Conservation (phyloP, 1,140 invertebrate genomes). For the Magallana ariakensis region DNA sequence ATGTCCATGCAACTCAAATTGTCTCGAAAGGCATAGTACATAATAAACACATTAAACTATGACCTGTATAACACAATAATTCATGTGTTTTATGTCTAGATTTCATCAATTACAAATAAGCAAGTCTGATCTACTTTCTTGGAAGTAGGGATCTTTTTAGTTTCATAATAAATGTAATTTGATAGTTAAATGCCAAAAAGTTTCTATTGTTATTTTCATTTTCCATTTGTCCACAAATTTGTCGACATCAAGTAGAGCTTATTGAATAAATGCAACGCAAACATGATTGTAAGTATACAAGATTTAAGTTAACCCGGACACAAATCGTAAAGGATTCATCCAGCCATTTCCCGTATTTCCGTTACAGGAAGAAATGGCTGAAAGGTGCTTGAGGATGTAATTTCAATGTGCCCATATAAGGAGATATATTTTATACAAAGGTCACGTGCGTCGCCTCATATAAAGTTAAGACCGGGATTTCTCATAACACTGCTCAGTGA, state of each 20-base stretch:
- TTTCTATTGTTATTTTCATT: too few species aligned
- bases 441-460: slow-evolving; percentile 19
- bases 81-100: too few species aligned
- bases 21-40: too few species aligned
- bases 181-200: too few species aligned
- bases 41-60: too few species aligned
- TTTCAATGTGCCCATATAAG: slow-evolving; percentile 8
- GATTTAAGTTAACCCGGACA: slow-evolving; percentile 25
- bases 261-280: neutral
- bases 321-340: slow-evolving; percentile 36
- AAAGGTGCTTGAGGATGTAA: slow-evolving; percentile 9
- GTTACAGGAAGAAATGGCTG: slow-evolving; percentile 9
- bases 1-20: too few species aligned
- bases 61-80: too few species aligned
- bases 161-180: too few species aligned
- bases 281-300: neutral
- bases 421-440: slow-evolving; percentile 25
- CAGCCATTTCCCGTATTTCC: slow-evolving; percentile 23
- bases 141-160: too few species aligned
- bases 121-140: too few species aligned
- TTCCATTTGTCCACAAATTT: too few species aligned
- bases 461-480: neutral
- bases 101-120: too few species aligned
- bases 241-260: neutral
- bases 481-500: slow-evolving; percentile 2